Evolutionary conservation across 2,797 vertebrate species (phyloP), one percentile per base, ranked within the genome.

Genomic region (Xenentodon cancila): DNA sequence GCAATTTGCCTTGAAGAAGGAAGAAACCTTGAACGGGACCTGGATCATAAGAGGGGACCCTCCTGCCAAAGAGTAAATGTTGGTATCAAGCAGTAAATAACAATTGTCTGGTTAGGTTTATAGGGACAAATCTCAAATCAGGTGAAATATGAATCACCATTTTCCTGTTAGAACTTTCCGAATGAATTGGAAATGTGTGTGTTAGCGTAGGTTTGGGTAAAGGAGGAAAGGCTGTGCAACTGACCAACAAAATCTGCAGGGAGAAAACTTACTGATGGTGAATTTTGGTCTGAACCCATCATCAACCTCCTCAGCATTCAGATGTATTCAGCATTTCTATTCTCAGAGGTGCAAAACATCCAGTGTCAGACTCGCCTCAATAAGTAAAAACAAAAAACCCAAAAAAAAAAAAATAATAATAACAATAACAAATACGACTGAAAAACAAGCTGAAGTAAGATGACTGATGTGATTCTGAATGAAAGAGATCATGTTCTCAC

Each of bases 401-500:
- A 27, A 27, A 27, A 27, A 3, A 27, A 27, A 27, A 3, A 7
- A 27, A 27, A 27, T 27, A 27, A 27, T 27, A 7, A 27, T 3
- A 7, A 27, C n/a, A n/a, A n/a, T n/a, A n/a, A n/a, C n/a, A n/a
- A n/a, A n/a, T n/a, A n/a, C n/a, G n/a, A n/a, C 37, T 9, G 2
- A 7, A 47, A 20, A 65, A n/a, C 20, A 59, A 68, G 62, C 13
- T 48, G 6, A 62, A 74, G 59, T 48, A 58, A 68, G 56, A 50
- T 27, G 42, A 9, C 62, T 68, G 67, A 25, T 25, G 25, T 25
- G 25, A 25, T 25, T 25, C 15, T 49, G 53, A 52, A 16, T 0
- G 42, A 47, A 5, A 22, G 13, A 9, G 21, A 67, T 75, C 49
- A 34, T 53, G 37, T 58, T 68, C 58, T 75, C 58, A 67, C 71